phyloP scores from a whole-genome alignment of 2,888 invertebrate genomes.

The Caenorhabditis sp. region DNA sequence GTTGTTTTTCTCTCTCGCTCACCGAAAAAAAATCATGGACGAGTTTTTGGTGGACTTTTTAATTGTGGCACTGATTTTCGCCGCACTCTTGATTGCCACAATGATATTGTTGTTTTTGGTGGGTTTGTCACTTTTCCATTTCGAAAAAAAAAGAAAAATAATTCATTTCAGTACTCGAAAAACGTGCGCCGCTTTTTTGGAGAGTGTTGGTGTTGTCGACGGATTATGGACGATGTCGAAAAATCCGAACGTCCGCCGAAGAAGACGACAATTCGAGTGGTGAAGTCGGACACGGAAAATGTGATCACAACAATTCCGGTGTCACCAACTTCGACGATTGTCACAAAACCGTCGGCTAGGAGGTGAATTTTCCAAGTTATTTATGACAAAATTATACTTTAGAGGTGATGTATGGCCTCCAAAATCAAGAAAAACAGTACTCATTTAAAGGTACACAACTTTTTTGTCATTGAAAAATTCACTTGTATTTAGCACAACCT shows the following conservation, averaged over 20 bases:
- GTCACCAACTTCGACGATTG: background rate
- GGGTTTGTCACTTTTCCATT: too few relatives aligned
- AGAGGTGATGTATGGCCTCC: too few relatives aligned
- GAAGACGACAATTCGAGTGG: constrained; percentile 34
- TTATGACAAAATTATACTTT: too few relatives aligned
- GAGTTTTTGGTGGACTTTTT: constrained; percentile 31
- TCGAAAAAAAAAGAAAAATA: too few relatives aligned
- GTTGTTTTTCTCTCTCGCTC: background rate
- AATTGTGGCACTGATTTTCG: constrained; percentile 22
- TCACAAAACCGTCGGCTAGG: constrained; percentile 21
- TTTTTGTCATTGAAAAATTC: too few relatives aligned
- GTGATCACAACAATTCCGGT: background rate
- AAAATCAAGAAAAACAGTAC: too few relatives aligned
- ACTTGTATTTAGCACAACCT: too few relatives aligned
- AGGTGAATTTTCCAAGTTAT: constrained; percentile 8
- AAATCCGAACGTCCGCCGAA: constrained; percentile 23
- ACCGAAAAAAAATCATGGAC: constrained; percentile 17
- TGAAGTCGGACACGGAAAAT: constrained; percentile 14
- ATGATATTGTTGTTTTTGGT: constrained; percentile 31
- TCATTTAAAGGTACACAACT: too few relatives aligned
- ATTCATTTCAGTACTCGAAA: constrained; percentile 8
- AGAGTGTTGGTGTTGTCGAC: background rate
- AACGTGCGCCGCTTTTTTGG: background rate
- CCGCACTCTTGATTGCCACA: constrained; percentile 14
- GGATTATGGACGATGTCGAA: constrained; percentile 12